A percentile compares a stretch with the other conserved stretches of the same genome.
Conservation (phyloP, 2,797 vertebrate species). For the Acrossocheilus wenchowensis region DNA sequence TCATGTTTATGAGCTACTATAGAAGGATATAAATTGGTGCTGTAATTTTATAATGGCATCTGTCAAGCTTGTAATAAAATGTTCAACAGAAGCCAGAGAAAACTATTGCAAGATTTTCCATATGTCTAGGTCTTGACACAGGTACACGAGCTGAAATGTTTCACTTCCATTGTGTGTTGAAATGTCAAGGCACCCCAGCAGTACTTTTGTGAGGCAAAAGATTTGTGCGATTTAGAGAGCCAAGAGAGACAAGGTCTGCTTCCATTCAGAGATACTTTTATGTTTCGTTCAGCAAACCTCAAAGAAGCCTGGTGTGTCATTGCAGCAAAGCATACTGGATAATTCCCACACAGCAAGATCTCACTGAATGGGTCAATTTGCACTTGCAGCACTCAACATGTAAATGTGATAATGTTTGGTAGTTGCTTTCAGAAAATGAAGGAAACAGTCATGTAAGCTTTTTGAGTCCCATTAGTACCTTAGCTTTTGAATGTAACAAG, state of each 20-base stretch:
- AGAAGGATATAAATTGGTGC: conserved; percentile 20
- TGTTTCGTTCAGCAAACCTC: neutral
- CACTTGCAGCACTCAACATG: neutral
- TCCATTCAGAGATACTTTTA: neutral
- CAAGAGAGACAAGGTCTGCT: neutral
- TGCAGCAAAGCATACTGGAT: conserved; percentile 21
- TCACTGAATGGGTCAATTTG: conserved; percentile 18
- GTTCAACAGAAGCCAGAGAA: conserved; percentile 22
- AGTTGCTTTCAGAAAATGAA: neutral
- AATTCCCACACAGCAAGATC: conserved; percentile 34
- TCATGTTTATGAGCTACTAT: conserved; percentile 4
- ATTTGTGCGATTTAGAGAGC: neutral
- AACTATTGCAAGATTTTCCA: neutral
- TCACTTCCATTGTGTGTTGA: neutral
- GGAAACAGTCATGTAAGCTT: neutral
- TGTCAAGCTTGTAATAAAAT: conserved; percentile 26
- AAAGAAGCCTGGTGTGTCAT: neutral
- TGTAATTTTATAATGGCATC: conserved; percentile 47
- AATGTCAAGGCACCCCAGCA: conserved; percentile 5
- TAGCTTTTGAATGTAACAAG: neutral
- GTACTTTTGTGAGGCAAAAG: neutral
- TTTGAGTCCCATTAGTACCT: conserved; percentile 7
- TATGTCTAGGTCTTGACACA: neutral
- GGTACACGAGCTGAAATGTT: neutral
- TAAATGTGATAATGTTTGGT: conserved; percentile 19